phyloP scores from a whole-genome alignment of 2,113 vertebrate genomes.

The Danionella cerebrum region DNA sequence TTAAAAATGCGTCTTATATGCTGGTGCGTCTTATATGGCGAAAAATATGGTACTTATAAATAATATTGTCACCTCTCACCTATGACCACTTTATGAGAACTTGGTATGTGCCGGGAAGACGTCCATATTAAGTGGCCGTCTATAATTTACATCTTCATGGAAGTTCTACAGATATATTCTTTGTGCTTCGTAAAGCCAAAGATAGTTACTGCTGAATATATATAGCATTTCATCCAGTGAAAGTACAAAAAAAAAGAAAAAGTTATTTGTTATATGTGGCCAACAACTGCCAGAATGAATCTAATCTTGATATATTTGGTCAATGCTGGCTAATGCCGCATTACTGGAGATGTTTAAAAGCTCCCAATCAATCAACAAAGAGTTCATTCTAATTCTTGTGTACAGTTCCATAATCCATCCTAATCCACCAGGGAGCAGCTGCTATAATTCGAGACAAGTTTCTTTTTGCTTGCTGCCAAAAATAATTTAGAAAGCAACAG shows the following conservation, averaged over 20 bases:
- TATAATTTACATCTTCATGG: too few relatives aligned
- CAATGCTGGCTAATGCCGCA: not conserved
- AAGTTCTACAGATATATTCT: too few relatives aligned
- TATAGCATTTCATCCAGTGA: not conserved
- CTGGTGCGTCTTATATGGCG: too few relatives aligned
- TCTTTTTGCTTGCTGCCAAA: slow-evolving; percentile 15
- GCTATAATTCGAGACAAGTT: slow-evolving; percentile 19
- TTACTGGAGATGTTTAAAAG: not conserved
- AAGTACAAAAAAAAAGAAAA: not conserved
- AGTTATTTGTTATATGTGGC: not conserved
- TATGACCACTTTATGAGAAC: too few relatives aligned
- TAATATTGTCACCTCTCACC: too few relatives aligned
- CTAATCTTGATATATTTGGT: not conserved
- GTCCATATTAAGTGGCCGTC: too few relatives aligned
- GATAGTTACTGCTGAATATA: too few relatives aligned
- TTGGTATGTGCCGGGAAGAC: too few relatives aligned
- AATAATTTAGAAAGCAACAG: slow-evolving; percentile 18
- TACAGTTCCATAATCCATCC: slow-evolving; percentile 8
- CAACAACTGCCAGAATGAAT: not conserved
- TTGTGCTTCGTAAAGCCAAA: too few relatives aligned
- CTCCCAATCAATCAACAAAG: slow-evolving; percentile 6
- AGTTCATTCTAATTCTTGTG: slow-evolving; percentile 10
- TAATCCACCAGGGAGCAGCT: not conserved
- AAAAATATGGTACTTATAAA: too few relatives aligned
- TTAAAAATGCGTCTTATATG: too few relatives aligned